Evolutionary conservation across 2,797 vertebrate genomes (phyloP).

Genomic region (Artibeus lituratus): DNA sequence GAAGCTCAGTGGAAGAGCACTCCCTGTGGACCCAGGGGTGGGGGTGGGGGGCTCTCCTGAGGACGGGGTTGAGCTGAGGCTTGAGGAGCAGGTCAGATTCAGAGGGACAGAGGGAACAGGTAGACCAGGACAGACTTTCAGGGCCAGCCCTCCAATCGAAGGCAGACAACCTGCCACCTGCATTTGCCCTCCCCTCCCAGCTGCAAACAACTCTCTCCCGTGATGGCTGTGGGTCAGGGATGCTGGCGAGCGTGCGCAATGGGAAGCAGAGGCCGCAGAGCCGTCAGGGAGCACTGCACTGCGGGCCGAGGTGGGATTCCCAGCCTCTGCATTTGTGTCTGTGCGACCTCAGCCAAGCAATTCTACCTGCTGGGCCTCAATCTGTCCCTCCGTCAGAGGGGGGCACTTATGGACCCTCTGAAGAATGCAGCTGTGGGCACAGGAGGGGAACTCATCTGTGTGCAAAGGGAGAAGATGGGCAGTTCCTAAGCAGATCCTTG

Average conservation of each 20-base stretch:
- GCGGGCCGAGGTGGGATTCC: background rate
- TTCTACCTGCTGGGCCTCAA: background rate
- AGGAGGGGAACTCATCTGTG: background rate
- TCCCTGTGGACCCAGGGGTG: background rate
- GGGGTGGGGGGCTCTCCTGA: background rate
- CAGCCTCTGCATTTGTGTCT: background rate
- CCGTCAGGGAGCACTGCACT: background rate
- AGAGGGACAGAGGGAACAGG: background rate
- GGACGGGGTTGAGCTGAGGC: background rate
- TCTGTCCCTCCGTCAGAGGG: background rate
- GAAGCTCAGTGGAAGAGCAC: background rate
- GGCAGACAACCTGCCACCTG: background rate
- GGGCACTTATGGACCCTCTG: background rate
- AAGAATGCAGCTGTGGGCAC: background rate
- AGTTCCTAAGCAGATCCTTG: background rate
- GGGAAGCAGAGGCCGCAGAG: background rate
- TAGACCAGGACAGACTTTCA: background rate
- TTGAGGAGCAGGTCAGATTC: background rate
- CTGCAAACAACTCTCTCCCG: background rate
- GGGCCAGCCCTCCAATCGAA: background rate
- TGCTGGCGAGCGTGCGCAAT: too few species aligned
- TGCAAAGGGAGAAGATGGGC: background rate
- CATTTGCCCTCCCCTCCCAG: background rate
- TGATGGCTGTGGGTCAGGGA: fast-evolving
- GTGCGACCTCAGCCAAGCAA: background rate